Percentiles rank a stretch among this genome's conserved stretches.
Evolutionary conservation across 2,888 invertebrate genomes (phyloP).

Genomic region (Xestia ashworthii): DNA sequence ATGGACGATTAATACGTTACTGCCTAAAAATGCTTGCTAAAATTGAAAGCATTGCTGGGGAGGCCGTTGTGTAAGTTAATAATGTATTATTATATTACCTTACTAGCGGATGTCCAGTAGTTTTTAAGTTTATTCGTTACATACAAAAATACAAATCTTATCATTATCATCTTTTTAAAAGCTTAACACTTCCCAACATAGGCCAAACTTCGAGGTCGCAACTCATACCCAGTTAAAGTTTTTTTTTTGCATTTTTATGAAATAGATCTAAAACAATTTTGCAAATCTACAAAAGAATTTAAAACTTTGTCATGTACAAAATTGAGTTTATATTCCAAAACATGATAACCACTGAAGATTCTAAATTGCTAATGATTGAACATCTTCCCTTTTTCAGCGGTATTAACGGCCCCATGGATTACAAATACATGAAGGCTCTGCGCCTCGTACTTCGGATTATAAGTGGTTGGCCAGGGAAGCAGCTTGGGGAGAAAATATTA

Average conservation of each 20-base stretch:
- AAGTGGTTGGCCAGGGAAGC: conserved; percentile 66
- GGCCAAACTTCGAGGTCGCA: neutral
- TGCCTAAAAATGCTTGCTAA: conserved; percentile 29
- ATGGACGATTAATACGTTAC: neutral
- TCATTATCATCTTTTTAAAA: neutral
- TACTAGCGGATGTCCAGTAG: too few species aligned
- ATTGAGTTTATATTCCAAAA: neutral
- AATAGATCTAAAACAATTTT: neutral
- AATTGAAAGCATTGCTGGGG: conserved; percentile 39
- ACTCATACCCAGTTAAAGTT: neutral
- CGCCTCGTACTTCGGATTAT: conserved; percentile 60
- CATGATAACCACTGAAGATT: neutral
- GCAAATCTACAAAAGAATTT: neutral
- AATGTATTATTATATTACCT: neutral
- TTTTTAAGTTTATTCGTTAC: too few species aligned
- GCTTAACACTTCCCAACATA: neutral
- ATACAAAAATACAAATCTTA: neutral
- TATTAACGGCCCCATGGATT: conserved; percentile 57
- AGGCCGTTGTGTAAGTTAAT: conserved; percentile 49
- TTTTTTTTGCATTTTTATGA: neutral
- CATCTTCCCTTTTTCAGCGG: conserved; percentile 51
- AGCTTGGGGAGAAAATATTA: conserved; percentile 58
- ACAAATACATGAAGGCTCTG: conserved; percentile 61
- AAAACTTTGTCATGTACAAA: neutral
- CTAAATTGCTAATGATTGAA: neutral